Base-by-base conservation (phyloP, 2,888 invertebrate species). In the Caenorhabditis sinica region DNA sequence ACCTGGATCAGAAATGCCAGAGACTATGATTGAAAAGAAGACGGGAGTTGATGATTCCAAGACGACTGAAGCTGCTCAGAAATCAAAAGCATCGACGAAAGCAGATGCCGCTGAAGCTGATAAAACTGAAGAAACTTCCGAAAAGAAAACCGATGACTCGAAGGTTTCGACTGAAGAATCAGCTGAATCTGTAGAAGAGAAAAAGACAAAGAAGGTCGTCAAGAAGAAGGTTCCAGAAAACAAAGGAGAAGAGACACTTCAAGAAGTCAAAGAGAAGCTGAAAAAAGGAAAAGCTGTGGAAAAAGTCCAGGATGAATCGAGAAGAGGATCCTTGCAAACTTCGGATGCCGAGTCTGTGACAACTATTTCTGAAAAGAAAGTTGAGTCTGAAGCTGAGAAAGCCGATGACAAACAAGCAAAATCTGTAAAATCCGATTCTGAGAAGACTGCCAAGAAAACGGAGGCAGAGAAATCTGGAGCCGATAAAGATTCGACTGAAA, bases 261-360 rank as follows among this genome's bases (percentile, higher is more conserved):
- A 85, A 58, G 86, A 82, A 72, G 81, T 85, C 0, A 86, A 87
- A 74, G 86, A 89, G 73, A 84, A 86, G 36, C 25, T 81, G 72
- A 84, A 82, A 36, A 80, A 87, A 60, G 85, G 82, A 74, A 82
- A 85, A 68, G 81, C 83, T 30, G 80, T 83, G 0, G 86, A 86
- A 49, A 83, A 81, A 63, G 80, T 81, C 33, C 79, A 83, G 28
- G 82, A 82, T 60, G 80, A 86, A 49, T 81, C 86, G 36, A 83
- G 87, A 71, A 28, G 81, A 73, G 83, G 76, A 56, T 85, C 84
- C 17, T 63, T 85, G 4, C 84, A 85, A 74, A 69, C 65, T 68
- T 82, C 82, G 11, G 82, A 80, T 28, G 69, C 80, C 17, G 83
- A 88, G 45, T 74, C 82, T 5, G 75, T 56, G 11, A 43, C 69